Evolutionary conservation across 2,113 vertebrate species (phyloP), one percentile per base, ranked within the genome.

Genomic region (Pituophis catenifer): DNA sequence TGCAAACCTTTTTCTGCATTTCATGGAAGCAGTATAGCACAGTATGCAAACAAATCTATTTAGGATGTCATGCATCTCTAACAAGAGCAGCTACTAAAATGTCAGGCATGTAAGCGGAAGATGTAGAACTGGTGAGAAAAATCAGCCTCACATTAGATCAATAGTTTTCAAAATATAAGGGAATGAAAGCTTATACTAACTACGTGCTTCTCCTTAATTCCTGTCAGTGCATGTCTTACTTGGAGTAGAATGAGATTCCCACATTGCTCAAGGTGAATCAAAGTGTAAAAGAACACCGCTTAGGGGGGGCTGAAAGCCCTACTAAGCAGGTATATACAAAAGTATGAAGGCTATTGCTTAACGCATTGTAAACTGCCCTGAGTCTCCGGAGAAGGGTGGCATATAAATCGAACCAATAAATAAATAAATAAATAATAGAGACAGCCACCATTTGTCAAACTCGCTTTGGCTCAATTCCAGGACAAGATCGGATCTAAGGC

Each of bases 1-100:
- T 94, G 94, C 70, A 92, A 90, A 17, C n/a, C 54, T 24, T 52
- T 93, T 93, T 93, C 89, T 86, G 70, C 55, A 86, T 50, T 90
- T 86, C 23, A 29, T 62, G 44, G 57, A 4, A 95, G 8, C 23
- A 17, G 44, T 0, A 48, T 19, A 33, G 65, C 55, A 48, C 19
- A 94, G 91, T 92, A 88, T 92, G 8, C 17, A 89, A 94, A 53
- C 12, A 91, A 75, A 53, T 70, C 52, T 93, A 0, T 90, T 90
- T 86, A 86, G 52, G 86, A 57, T 29, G 13, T 23, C 24, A 23
- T 59, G 70, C 54, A 86, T 90, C 33, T 23, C 89, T 90, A 86
- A 86, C 59, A 90, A 81, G n/a, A 62, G 59, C 29, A 62, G 92
- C 54, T 93, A 88, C 55, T 93, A 86, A 58, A 58, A 58, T 26